These are phyloP conservation scores for Agonopterix alstromeriana DNA, from an alignment of 2,888 invertebrate genomes.

Conservation along the genomic window DNA sequence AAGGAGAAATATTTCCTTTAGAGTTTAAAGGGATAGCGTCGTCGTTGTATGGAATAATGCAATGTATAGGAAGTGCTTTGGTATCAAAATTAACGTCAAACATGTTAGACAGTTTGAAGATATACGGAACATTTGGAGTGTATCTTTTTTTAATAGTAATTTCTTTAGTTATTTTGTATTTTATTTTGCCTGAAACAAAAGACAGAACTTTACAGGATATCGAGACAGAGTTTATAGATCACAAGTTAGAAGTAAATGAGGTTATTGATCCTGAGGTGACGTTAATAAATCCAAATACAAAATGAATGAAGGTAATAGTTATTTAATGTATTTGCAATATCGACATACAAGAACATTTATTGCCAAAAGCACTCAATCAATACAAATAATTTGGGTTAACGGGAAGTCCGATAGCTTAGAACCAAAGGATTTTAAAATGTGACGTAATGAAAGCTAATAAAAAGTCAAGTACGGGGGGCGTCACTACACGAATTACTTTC, in stretches of 20 bases:
- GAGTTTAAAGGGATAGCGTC: constrained; percentile 1
- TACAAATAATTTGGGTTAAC: too few species aligned
- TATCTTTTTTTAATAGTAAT: not conserved
- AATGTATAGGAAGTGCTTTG: not conserved
- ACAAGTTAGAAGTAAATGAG: not conserved
- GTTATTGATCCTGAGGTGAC: too few species aligned
- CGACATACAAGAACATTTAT: too few species aligned
- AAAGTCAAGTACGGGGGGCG: too few species aligned
- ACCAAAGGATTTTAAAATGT: too few species aligned
- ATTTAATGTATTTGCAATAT: too few species aligned
- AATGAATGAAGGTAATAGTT: too few species aligned
- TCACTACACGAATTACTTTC: too few species aligned
- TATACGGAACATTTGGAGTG: constrained; percentile 3
- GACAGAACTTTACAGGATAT: constrained; percentile 11
- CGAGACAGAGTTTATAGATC: constrained; percentile 2
- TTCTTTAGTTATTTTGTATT: not conserved
- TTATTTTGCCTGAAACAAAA: constrained; percentile 3
- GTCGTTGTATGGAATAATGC: not conserved
- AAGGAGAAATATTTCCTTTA: constrained; percentile 4
- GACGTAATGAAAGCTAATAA: too few species aligned
- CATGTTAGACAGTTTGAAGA: not conserved
- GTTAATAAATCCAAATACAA: too few species aligned
- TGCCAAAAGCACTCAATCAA: too few species aligned
- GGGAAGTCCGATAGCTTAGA: too few species aligned
- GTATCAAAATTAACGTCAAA: not conserved